Percentiles rank a stretch among this genome's conserved stretches.
phyloP scores from a whole-genome alignment of 2,888 invertebrate species.

The Creontiades dilutus region DNA sequence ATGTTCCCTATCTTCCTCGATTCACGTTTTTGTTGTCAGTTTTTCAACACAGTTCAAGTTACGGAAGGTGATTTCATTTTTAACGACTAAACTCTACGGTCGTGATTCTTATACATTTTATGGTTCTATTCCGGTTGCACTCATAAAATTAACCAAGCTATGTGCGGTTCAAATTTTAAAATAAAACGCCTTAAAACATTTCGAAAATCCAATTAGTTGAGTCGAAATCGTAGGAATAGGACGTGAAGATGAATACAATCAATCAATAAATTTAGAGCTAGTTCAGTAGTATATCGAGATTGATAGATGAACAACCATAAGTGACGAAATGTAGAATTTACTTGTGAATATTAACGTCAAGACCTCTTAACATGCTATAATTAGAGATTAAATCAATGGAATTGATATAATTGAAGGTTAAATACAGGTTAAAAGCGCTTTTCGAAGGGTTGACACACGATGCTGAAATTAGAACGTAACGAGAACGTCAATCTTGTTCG shows the following conservation, averaged over 20 bases:
- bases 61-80: constrained; percentile 2
- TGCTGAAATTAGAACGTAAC: neutral
- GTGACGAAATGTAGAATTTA: too few species aligned
- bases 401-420: too few species aligned
- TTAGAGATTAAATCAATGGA: too few species aligned
- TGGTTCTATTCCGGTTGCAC: neutral
- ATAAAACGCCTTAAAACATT: neutral
- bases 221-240: too few species aligned
- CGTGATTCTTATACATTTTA: constrained; percentile 34
- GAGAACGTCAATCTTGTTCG: neutral
- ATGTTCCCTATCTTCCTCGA: neutral
- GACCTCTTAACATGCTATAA: too few species aligned
- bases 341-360: too few species aligned
- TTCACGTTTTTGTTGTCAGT: neutral
- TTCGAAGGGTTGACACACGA: neutral
- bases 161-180: neutral
- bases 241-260: too few species aligned
- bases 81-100: constrained; percentile 18
- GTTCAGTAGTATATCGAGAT: too few species aligned
- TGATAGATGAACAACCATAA: too few species aligned
- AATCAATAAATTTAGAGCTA: too few species aligned
- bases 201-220: neutral
- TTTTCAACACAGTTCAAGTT: constrained; percentile 4
- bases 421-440: too few species aligned
- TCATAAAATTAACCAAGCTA: neutral